phyloP scores from a whole-genome alignment of 2,888 invertebrate species.

The Pollenia amentaria region DNA sequence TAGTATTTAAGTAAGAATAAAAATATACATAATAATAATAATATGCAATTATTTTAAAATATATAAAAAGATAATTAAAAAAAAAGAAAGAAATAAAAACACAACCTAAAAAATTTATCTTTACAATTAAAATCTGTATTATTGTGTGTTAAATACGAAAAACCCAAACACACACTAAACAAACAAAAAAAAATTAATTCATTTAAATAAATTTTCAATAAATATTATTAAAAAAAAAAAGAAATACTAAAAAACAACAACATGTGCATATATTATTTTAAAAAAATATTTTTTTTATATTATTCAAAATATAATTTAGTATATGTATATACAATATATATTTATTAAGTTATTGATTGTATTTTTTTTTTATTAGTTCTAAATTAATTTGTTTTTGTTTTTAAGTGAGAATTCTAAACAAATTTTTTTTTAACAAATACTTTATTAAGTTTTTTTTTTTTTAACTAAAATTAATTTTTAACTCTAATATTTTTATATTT shows the following conservation, averaged over 20 bases:
- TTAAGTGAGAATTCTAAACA: conserved; percentile 31
- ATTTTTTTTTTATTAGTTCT: conserved; percentile 47
- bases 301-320: not conserved
- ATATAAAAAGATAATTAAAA: conserved; percentile 23
- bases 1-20: conserved; percentile 40
- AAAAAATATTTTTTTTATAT: conserved; percentile 53
- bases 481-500: not conserved
- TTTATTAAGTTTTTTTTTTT: conserved; percentile 40
- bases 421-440: conserved; percentile 14
- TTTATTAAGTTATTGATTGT: conserved; percentile 35
- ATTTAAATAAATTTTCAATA: conserved; percentile 40
- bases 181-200: conserved; percentile 31
- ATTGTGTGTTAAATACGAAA: conserved; percentile 71
- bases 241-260: conserved; percentile 43
- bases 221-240: conserved; percentile 15
- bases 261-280: conserved; percentile 71
- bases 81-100: conserved; percentile 20
- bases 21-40: not conserved
- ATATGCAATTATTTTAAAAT: conserved; percentile 28
- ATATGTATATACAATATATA: conserved; percentile 30
- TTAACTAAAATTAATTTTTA: conserved; percentile 1
- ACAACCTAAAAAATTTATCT: not conserved
- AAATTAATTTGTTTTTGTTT: conserved; percentile 54
- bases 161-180: conserved; percentile 68
- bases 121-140: conserved; percentile 58